A percentile compares a stretch with the other conserved stretches of the same genome.
Evolutionary conservation across 2,888 invertebrate species (phyloP).

Genomic region (Anthophora plumipes): DNA sequence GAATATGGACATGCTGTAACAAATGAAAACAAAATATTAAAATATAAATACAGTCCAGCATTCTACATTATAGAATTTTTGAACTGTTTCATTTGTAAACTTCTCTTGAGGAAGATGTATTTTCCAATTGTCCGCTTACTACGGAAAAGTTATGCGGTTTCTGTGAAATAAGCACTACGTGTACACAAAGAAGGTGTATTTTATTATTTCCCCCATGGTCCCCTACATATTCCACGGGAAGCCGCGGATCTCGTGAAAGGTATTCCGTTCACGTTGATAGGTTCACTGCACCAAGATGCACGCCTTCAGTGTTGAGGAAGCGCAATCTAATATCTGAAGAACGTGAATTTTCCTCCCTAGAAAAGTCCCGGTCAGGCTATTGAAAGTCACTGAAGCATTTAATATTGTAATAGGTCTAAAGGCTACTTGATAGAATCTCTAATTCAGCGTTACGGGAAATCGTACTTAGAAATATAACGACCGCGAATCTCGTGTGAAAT

Average conservation of each 20-base stretch:
- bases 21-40: too few species aligned
- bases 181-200: too few species aligned
- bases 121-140: too few species aligned
- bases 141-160: too few species aligned
- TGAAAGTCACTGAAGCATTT: conserved; percentile 65
- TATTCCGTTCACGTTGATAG: conserved; percentile 14
- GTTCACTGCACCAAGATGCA: conserved; percentile 3
- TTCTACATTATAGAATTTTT: too few species aligned
- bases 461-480: conserved; percentile 74
- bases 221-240: neutral
- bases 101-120: too few species aligned
- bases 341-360: conserved; percentile 47
- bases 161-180: too few species aligned
- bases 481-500: conserved; percentile 71
- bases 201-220: too few species aligned
- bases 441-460: conserved; percentile 68
- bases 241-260: conserved; percentile 25
- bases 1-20: too few species aligned
- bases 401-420: conserved; percentile 68
- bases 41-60: too few species aligned
- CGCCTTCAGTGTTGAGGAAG: conserved; percentile 27
- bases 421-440: conserved; percentile 67
- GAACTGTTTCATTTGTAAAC: too few species aligned
- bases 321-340: conserved; percentile 59
- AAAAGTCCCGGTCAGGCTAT: conserved; percentile 17